Percentiles rank a stretch among this genome's conserved stretches.
phyloP scores from a whole-genome alignment of 2,888 invertebrate genomes.

The Aphidoletes aphidimyza region DNA sequence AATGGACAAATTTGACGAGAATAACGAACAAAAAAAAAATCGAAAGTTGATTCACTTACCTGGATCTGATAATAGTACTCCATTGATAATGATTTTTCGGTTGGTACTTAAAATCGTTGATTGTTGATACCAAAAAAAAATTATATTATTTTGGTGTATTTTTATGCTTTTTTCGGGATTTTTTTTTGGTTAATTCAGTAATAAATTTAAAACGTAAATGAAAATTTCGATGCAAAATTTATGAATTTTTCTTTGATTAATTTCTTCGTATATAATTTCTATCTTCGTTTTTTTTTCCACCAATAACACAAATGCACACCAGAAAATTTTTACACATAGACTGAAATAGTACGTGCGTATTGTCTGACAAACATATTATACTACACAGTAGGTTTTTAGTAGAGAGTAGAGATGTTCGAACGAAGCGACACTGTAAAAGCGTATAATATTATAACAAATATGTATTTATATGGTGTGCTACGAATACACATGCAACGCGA shows the following conservation, averaged over 20 bases:
- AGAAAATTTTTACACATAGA: constrained; percentile 55
- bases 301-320: constrained; percentile 43
- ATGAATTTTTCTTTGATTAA: constrained; percentile 2
- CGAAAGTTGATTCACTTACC: constrained; percentile 47
- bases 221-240: not conserved
- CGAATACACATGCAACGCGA: constrained; percentile 37
- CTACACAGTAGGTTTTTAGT: constrained; percentile 53
- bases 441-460: constrained; percentile 51
- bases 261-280: no score
- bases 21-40: not conserved
- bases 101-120: not conserved
- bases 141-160: not conserved
- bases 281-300: no score
- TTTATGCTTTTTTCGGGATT: not conserved
- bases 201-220: not conserved
- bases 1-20: not conserved
- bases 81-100: constrained; percentile 19
- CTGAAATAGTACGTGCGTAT: constrained; percentile 55
- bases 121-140: not conserved
- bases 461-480: constrained; percentile 54
- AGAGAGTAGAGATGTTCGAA: constrained; percentile 47
- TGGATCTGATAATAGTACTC: constrained; percentile 50
- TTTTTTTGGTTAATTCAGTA: not conserved
- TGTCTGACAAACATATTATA: constrained; percentile 55
- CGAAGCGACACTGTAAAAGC: constrained; percentile 34